These are phyloP conservation scores for Gymnarchus niloticus DNA, from an alignment of 2,113 vertebrate genomes.

Conservation along the genomic window DNA sequence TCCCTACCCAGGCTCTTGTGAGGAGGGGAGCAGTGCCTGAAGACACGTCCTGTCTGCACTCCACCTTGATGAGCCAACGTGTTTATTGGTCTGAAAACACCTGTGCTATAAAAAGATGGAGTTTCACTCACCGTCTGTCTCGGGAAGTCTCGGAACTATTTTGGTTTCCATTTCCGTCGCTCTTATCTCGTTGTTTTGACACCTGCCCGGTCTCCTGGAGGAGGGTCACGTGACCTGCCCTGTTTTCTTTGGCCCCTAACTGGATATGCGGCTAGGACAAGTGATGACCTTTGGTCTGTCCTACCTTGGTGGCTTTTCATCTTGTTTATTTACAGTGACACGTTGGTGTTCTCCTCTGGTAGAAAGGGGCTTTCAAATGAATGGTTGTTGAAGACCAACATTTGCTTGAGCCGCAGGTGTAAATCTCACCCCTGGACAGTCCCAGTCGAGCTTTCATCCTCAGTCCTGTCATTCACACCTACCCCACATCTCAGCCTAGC, in stretches of 20 bases:
- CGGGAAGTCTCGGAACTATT: not conserved
- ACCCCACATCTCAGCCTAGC: not conserved
- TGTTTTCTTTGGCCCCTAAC: not conserved
- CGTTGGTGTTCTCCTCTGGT: not conserved
- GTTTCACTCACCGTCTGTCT: not conserved
- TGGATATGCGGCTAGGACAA: not conserved
- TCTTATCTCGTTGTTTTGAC: not conserved
- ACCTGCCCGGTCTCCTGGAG: not conserved
- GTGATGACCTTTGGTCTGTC: not conserved
- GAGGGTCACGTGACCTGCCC: not conserved
- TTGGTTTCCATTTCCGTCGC: not conserved
- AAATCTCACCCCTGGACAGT: not conserved
- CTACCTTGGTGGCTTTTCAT: not conserved
- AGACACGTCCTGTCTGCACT: not conserved
- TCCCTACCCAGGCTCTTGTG: not conserved
- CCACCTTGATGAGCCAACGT: not conserved
- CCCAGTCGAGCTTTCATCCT: not conserved
- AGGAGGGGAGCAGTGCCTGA: not conserved
- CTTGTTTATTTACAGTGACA: constrained; percentile 4
- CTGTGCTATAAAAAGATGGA: not conserved
- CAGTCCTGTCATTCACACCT: not conserved
- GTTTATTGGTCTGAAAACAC: not conserved
- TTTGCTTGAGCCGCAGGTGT: not conserved
- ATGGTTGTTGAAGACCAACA: not conserved
- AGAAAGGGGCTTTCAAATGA: not conserved